Base-by-base conservation (phyloP, 2,113 vertebrate genomes). In the Gobio gobio region DNA sequence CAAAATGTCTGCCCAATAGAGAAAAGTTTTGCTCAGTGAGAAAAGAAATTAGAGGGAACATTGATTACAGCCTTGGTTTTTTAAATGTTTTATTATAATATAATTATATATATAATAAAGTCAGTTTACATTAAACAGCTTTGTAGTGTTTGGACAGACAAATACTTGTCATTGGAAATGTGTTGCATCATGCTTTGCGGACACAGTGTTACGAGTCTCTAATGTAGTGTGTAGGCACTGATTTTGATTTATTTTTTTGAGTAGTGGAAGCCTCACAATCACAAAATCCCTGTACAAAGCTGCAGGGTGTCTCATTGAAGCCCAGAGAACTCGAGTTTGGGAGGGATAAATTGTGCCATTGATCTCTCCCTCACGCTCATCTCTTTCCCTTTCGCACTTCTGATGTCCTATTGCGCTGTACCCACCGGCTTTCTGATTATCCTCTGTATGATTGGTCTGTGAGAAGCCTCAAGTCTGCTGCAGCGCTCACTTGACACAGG, bases 281-380 rank as follows among this genome's bases (percentile, higher is more conserved):
- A 1, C 45, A 20, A 33, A 54, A 29, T 3, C 24, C 47, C 29
- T 58, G 16, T 78, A 20, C 20, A 61, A 61, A 78, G 40, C 58
- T 79, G 40, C 78, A 79, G n/a, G 36, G 75, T n/a, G 58, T 78
- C 75, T 78, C 49, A 77, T 12, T 40, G 20, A 78, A 59, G 16
- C 51, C n/a, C 16, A 68, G 63, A 68, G 49, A 76, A 10, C 24
- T 66, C 33, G 24, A 10, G 13, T 66, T 81, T 12, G 10, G 43
- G 24, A 81, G 8, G 45, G 24, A 66, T n/a, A 54, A 51, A 51
- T 51, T 51, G 61, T n/a, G 16, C 45, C 24, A 51, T 49, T 80
- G 45, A 81, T 51, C 24, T 68, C 45, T 68, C 56, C 12, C 10
- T 63, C 22, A 43, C 5, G 45, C 61, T 13, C 18, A 22, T 68